Percentiles rank a stretch among this genome's conserved stretches.
These are phyloP conservation scores for Elegia similella DNA, from an alignment of 2,888 invertebrate genomes.

Conservation along the genomic window DNA sequence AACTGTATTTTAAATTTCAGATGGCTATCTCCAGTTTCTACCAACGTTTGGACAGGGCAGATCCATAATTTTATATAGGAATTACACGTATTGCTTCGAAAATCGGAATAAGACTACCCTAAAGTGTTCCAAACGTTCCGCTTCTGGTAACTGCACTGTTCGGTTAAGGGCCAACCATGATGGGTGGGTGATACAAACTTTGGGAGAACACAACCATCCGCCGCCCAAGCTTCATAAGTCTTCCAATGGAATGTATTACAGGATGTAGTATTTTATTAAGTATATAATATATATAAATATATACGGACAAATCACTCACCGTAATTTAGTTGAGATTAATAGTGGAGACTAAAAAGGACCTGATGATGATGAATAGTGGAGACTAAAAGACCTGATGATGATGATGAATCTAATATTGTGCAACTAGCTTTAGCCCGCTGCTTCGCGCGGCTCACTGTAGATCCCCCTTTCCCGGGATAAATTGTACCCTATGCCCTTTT, in stretches of 20 bases:
- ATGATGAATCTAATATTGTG: too few relatives aligned
- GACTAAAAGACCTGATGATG: too few relatives aligned
- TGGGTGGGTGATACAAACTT: not conserved
- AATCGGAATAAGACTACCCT: not conserved
- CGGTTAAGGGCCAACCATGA: not conserved
- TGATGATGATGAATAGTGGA: too few relatives aligned
- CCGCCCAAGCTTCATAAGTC: constrained; percentile 19
- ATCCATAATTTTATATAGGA: constrained; percentile 17
- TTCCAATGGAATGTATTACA: constrained; percentile 13
- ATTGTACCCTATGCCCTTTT: too few relatives aligned
- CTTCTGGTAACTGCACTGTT: not conserved
- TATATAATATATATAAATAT: too few relatives aligned
- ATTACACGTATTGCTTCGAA: constrained; percentile 7
- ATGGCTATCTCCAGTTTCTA: not conserved
- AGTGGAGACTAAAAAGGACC: too few relatives aligned
- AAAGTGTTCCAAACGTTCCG: constrained; percentile 10
- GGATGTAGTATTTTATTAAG: not conserved
- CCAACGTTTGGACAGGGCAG: constrained; percentile 18
- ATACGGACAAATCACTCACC: too few relatives aligned
- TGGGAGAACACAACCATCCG: constrained; percentile 27
- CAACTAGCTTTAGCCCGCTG: too few relatives aligned
- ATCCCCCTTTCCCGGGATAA: too few relatives aligned
- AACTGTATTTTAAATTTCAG: not conserved
- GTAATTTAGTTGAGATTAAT: too few relatives aligned
- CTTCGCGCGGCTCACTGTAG: too few relatives aligned